Conservation (phyloP, 2,113 vertebrate species). For the Sakesphorus luctuosus region DNA sequence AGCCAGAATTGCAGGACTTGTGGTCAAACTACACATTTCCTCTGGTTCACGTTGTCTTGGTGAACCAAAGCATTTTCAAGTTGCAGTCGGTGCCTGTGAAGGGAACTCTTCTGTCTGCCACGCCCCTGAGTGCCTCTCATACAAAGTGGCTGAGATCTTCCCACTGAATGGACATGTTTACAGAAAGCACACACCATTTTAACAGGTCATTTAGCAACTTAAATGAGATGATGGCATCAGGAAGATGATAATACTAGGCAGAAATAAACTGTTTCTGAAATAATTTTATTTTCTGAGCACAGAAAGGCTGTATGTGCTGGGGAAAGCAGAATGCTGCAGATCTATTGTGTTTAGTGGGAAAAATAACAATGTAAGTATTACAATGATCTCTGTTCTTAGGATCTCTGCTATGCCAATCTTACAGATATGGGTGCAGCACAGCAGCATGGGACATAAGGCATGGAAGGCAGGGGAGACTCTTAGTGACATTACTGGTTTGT, state of each 20-base stretch:
- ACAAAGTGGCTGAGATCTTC: neutral
- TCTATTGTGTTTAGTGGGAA: neutral
- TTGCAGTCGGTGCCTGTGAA: neutral
- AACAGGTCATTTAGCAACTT: neutral
- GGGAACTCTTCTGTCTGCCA: neutral
- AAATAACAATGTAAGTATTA: neutral
- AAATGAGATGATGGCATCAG: neutral
- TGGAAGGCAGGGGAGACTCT: neutral
- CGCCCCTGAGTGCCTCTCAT: neutral
- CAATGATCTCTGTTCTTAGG: neutral
- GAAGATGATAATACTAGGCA: neutral
- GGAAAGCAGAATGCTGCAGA: neutral
- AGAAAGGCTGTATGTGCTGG: neutral
- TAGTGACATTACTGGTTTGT: neutral
- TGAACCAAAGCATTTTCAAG: neutral
- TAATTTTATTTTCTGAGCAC: neutral
- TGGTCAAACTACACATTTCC: neutral
- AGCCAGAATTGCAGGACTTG: neutral
- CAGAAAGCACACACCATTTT: neutral
- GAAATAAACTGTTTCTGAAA: neutral
- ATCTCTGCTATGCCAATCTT: neutral
- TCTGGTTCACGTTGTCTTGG: neutral
- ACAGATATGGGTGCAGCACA: neutral
- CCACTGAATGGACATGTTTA: neutral
- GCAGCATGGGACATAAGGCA: neutral